Percentiles rank a stretch among this genome's conserved stretches.
phyloP scores from a whole-genome alignment of 92 coral and sea anemone genomes.

The Epizoanthus fatuus region DNA sequence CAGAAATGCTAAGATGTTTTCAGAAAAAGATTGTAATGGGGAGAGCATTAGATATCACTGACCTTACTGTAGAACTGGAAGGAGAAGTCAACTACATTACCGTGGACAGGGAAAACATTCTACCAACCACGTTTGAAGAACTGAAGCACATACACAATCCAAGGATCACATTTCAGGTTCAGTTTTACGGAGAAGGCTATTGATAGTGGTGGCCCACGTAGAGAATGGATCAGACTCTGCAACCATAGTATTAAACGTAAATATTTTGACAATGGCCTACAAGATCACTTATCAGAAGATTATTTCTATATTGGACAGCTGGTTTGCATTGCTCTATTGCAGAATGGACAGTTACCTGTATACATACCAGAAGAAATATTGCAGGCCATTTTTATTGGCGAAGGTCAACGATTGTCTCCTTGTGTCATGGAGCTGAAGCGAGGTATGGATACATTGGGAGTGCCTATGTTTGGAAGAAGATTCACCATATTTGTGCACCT shows the following conservation, averaged over 20 bases:
- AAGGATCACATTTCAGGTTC: conserved; percentile 64
- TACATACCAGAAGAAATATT: conserved; percentile 60
- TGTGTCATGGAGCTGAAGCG: conserved; percentile 22
- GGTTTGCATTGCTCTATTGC: conserved; percentile 60
- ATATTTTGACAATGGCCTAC: conserved; percentile 49
- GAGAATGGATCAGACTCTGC: conserved; percentile 63
- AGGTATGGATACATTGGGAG: conserved; percentile 57
- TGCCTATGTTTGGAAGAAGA: conserved; percentile 44
- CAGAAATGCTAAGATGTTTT: conserved; percentile 47
- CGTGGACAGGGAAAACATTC: conserved; percentile 26
- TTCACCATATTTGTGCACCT: conserved; percentile 60
- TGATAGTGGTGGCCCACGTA: conserved; percentile 62
- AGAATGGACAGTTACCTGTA: conserved; percentile 54
- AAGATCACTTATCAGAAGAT: conserved; percentile 51
- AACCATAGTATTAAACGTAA: conserved; percentile 47
- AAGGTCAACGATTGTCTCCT: conserved; percentile 38
- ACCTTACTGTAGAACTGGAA: conserved; percentile 5
- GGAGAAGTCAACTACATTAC: conserved; percentile 43
- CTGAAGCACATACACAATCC: conserved; percentile 33
- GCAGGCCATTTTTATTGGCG: conserved; percentile 46
- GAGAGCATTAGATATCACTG: conserved; percentile 44
- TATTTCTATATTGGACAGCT: conserved; percentile 58
- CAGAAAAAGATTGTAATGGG: conserved; percentile 50
- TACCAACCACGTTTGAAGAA: conserved; percentile 51
- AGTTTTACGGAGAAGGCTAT: conserved; percentile 66